Conservation (phyloP, 2,797 vertebrate species). For the Sebastes aleutianus region DNA sequence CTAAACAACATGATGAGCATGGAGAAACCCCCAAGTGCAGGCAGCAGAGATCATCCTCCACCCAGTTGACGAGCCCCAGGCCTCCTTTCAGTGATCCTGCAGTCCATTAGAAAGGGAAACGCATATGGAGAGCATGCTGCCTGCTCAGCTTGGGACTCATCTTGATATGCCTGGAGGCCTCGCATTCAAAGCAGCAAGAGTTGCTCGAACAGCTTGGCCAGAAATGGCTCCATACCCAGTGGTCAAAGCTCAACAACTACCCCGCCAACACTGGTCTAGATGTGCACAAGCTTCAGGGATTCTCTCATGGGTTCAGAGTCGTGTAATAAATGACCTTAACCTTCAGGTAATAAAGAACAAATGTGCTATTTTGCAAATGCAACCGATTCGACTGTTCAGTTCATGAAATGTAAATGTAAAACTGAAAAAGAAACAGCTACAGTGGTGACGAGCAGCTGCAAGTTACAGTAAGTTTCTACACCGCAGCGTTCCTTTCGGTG, state of each 20-base stretch:
- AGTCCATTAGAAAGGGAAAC: conserved; percentile 60
- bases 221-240: conserved; percentile 15
- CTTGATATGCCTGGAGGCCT: conserved; percentile 44
- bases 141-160: conserved; percentile 49
- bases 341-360: not conserved
- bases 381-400: not conserved
- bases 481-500: too few species aligned
- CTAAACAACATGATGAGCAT: conserved; percentile 49
- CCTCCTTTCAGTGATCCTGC: conserved; percentile 42
- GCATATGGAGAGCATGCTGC: conserved; percentile 34
- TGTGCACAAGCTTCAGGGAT: not conserved
- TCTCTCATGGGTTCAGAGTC: not conserved
- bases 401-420: not conserved
- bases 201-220: conserved; percentile 21
- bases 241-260: conserved; percentile 35
- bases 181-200: conserved; percentile 26
- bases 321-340: not conserved
- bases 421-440: not conserved
- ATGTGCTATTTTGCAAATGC: not conserved
- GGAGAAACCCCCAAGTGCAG: conserved; percentile 34
- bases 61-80: conserved; percentile 52
- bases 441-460: too few species aligned
- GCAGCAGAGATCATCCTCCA: conserved; percentile 48
- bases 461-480: too few species aligned
- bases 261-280: not conserved